Evolutionary conservation across 2,113 vertebrate species (phyloP), one percentile per base, ranked within the genome.

Genomic region (Cyprinodon tularosa): DNA sequence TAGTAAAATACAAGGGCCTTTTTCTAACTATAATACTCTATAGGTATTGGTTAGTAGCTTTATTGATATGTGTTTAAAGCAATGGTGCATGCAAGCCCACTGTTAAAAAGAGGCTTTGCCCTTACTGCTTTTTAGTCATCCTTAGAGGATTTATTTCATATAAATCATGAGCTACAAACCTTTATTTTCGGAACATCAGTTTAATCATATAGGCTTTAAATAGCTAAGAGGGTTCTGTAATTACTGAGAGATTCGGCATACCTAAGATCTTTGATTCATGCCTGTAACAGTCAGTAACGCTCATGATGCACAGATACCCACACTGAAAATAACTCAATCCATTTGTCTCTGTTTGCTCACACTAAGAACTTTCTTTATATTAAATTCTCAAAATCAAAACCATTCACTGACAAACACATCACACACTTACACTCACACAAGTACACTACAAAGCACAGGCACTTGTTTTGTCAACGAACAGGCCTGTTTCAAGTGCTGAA

Each of bases 401-500:
- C 63, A 74, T 80, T 82, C 80, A 85, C 78, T 73, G 67, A 87
- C 74, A 71, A 68, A 85, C 78, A 69, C 74, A 72, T 68, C 73
- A 57, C 70, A 70, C 72, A 78, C 78, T 20, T 77, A 67, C 68
- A 61, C 74, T 47, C 80, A 59, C 53, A 91, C 85, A 81, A 76
- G 84, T 64, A 87, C 81, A 86, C 71, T 59, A 88, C 45, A 76
- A 73, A 81, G 80, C 78, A 92, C 91, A 89, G 89, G 89, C 92
- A 91, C 90, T 89, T 91, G 86, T 85, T 84, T 82, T 81, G 78
- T 89, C 81, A 85, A 67, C 68, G 87, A 91, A 88, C 86, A 85
- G 88, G 86, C 88, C 90, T 89, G 87, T 87, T 89, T 90, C 86
- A 90, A 92, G 91, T 91, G 89, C 87, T 81, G 73, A 91, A 82